Percentiles rank a stretch among this genome's conserved stretches.
These are phyloP conservation scores for Drosophila paulistorum DNA, from an alignment of 1,140 invertebrate genomes.

Conservation along the genomic window DNA sequence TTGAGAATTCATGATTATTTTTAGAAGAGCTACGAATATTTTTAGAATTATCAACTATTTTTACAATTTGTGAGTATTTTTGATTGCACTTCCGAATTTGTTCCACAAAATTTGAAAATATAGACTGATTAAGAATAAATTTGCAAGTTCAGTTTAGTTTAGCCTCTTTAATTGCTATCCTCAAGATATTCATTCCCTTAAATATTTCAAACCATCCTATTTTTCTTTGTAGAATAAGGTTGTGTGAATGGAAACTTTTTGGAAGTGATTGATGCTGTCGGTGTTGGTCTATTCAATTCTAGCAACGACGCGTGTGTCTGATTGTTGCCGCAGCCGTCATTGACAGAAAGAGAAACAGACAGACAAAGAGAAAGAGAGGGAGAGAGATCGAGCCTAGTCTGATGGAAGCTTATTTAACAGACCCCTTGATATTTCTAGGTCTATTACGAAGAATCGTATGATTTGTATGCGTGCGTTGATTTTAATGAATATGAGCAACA, in stretches of 20 bases:
- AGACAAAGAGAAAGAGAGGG: too few relatives aligned
- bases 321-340: background rate
- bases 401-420: slow-evolving; percentile 29
- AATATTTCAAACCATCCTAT: background rate
- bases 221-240: background rate
- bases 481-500: slow-evolving; percentile 14
- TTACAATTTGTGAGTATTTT: too few relatives aligned
- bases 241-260: slow-evolving; percentile 4
- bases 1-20: too few relatives aligned
- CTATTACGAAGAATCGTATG: slow-evolving; percentile 12
- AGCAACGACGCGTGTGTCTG: background rate
- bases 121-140: too few relatives aligned
- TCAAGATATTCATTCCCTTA: too few relatives aligned
- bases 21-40: too few relatives aligned
- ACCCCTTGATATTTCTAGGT: slow-evolving; percentile 6
- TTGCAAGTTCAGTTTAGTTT: too few relatives aligned
- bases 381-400: slow-evolving; percentile 2
- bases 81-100: too few relatives aligned
- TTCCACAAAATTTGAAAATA: too few relatives aligned
- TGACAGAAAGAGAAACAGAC: too few relatives aligned
- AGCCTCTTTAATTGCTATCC: too few relatives aligned
- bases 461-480: slow-evolving; percentile 23
- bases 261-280: background rate
- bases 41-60: too few relatives aligned
- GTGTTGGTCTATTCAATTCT: background rate